phyloP scores from a whole-genome alignment of 2,888 invertebrate genomes.

The Caenorhabditis afra region DNA sequence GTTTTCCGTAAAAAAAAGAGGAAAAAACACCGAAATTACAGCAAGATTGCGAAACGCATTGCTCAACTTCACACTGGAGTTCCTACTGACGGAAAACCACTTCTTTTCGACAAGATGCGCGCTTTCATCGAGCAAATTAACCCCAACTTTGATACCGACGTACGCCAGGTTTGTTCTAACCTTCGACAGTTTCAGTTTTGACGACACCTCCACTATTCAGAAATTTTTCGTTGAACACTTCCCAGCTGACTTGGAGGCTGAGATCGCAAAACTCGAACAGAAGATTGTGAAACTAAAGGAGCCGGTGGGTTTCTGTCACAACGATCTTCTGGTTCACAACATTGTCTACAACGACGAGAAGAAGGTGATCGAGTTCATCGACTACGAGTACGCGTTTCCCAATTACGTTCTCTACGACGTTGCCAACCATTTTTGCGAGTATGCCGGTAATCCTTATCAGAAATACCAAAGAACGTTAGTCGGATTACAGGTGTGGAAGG shows the following conservation, averaged over 20 bases:
- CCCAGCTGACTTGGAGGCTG: conserved; percentile 13
- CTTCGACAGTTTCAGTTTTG: background rate
- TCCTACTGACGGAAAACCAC: conserved; percentile 47
- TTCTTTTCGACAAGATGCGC: conserved; percentile 61
- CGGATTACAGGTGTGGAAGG: conserved; percentile 76
- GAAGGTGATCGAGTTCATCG: conserved; percentile 90
- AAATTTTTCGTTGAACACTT: conserved; percentile 50
- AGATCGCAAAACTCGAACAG: conserved; percentile 43
- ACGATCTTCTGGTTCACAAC: conserved; percentile 95
- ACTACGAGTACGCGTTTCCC: conserved; percentile 94
- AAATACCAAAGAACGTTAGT: too few species aligned
- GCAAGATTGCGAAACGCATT: conserved; percentile 71
- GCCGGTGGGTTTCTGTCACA: conserved; percentile 92
- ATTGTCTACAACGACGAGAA: conserved; percentile 84
- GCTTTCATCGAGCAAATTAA: conserved; percentile 54
- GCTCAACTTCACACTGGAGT: conserved; percentile 73
- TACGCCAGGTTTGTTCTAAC: conserved; percentile 27
- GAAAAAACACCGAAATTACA: too few species aligned
- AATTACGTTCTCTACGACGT: conserved; percentile 97
- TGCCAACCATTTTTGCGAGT: conserved; percentile 98
- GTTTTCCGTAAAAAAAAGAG: conserved; percentile 1
- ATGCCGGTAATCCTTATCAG: conserved; percentile 86
- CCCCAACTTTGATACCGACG: conserved; percentile 29
- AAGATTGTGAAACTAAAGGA: conserved; percentile 50
- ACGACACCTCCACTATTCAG: conserved; percentile 55